Evolutionary conservation across 2,888 invertebrate species (phyloP).

Genomic region (Melanophora roralis): DNA sequence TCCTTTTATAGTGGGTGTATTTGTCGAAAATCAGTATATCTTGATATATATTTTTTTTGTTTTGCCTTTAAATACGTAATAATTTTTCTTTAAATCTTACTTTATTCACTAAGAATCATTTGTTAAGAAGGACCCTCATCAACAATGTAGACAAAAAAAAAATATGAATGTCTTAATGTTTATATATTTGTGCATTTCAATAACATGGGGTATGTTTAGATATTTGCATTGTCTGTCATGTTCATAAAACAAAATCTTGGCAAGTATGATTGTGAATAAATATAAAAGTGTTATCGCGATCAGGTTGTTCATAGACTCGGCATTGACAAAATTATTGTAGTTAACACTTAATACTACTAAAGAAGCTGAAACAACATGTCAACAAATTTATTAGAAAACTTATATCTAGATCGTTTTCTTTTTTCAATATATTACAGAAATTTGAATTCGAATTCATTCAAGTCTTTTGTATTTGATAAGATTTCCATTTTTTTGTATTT

Average conservation of each 20-base stretch:
- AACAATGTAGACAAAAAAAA: neutral
- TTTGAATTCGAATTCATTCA: conserved; percentile 17
- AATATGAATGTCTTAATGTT: neutral
- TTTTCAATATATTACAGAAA: neutral
- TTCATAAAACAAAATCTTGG: neutral
- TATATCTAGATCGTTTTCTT: conserved; percentile 30
- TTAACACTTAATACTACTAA: conserved; percentile 18
- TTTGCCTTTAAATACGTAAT: conserved; percentile 44
- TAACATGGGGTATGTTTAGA: conserved; percentile 17
- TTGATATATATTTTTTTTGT: conserved; percentile 8
- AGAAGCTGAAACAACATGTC: conserved; percentile 58
- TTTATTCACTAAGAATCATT: conserved; percentile 25
- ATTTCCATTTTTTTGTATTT: conserved; percentile 1
- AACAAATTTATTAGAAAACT: conserved; percentile 54
- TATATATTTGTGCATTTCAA: too few species aligned
- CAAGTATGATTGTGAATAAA: neutral
- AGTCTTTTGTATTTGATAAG: conserved; percentile 7
- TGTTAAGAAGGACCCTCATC: conserved; percentile 5
- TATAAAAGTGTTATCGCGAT: conserved; percentile 34
- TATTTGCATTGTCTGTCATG: conserved; percentile 11
- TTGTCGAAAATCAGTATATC: conserved; percentile 26
- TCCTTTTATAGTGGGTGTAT: conserved; percentile 52
- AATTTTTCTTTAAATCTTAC: conserved; percentile 28
- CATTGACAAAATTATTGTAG: conserved; percentile 20
- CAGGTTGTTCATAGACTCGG: conserved; percentile 8